These are phyloP conservation scores for Microdon myrmicae DNA, from an alignment of 2,888 invertebrate genomes.

Conservation along the genomic window DNA sequence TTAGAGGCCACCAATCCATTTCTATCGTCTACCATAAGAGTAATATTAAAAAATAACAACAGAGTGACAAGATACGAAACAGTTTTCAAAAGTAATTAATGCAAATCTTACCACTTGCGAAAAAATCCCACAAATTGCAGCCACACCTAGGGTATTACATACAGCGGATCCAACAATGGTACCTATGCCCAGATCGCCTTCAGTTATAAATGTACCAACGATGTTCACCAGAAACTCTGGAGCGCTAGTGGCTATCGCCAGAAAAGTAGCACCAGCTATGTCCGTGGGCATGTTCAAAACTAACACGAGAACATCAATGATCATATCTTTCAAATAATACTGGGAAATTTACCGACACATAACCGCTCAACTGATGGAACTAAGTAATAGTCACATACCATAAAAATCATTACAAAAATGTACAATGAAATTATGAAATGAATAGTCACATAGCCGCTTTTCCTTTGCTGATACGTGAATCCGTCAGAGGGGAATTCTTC, in stretches of 20 bases:
- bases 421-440: conserved; percentile 84
- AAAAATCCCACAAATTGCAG: conserved; percentile 81
- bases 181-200: conserved; percentile 85
- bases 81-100: neutral
- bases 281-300: conserved; percentile 85
- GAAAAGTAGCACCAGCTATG: conserved; percentile 93
- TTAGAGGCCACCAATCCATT: conserved; percentile 87
- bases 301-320: too few species aligned
- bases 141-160: conserved; percentile 86
- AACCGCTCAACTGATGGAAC: conserved; percentile 90
- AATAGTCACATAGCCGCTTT: conserved; percentile 80
- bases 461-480: conserved; percentile 79
- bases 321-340: conserved; percentile 8
- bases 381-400: conserved; percentile 94
- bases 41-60: too few species aligned
- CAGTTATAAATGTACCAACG: conserved; percentile 86
- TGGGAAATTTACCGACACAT: too few species aligned
- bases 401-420: conserved; percentile 85
- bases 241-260: conserved; percentile 92
- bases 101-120: conserved; percentile 74
- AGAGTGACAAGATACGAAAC: too few species aligned
- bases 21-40: conserved; percentile 75
- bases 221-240: conserved; percentile 91
- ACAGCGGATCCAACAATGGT: conserved; percentile 87
- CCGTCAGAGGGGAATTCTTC: conserved; percentile 87